Percentiles rank a stretch among this genome's conserved stretches.
Evolutionary conservation across 2,113 vertebrate genomes (phyloP).

Genomic region (Antigone vipio): DNA sequence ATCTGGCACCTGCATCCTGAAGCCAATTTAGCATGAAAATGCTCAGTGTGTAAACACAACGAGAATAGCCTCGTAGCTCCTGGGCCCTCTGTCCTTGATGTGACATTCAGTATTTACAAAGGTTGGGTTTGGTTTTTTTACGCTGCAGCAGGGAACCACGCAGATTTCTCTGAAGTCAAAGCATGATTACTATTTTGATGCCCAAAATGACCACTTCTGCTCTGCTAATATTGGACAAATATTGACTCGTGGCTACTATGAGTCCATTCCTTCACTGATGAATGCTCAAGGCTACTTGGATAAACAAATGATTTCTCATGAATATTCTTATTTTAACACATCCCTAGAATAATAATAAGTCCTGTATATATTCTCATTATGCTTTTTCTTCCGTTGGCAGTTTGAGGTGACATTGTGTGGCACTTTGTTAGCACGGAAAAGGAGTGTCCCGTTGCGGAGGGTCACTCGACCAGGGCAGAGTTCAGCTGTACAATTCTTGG

Average conservation of each 20-base stretch:
- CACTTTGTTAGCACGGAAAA: neutral
- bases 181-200: neutral
- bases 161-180: neutral
- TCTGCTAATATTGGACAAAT: neutral
- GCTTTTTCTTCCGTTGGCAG: neutral
- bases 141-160: neutral
- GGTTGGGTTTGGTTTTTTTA: neutral
- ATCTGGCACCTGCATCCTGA: constrained; percentile 31
- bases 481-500: neutral
- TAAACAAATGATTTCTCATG: constrained; percentile 57
- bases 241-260: neutral
- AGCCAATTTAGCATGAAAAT: neutral
- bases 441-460: neutral
- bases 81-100: neutral
- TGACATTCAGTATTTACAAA: neutral
- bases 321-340: constrained; percentile 43
- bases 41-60: neutral
- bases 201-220: neutral
- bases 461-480: neutral
- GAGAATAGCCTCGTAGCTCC: neutral
- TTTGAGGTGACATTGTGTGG: constrained; percentile 12
- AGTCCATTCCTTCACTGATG: constrained; percentile 6
- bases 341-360: neutral
- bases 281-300: constrained; percentile 49
- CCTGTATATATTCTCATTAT: neutral